Conservation (phyloP, 1,140 invertebrate species). For the Mamestra configurata region DNA sequence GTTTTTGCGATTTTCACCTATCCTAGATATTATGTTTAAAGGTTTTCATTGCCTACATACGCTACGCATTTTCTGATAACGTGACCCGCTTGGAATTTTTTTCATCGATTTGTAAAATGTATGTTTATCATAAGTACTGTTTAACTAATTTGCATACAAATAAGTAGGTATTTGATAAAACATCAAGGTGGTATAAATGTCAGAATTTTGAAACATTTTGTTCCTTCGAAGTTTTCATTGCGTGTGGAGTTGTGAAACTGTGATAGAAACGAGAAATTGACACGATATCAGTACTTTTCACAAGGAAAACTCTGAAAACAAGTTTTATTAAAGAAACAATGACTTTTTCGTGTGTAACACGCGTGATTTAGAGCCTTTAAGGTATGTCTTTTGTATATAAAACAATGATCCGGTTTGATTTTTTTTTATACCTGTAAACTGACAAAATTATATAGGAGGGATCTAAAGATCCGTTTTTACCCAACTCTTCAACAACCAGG, state of each 20-base stretch:
- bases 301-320: conserved; percentile 42
- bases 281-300: conserved; percentile 12
- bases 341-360: conserved; percentile 52
- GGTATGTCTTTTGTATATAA: background rate
- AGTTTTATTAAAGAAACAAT: conserved; percentile 54
- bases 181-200: background rate
- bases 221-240: conserved; percentile 19
- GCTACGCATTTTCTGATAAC: background rate
- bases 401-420: too few relatives aligned
- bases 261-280: conserved; percentile 27
- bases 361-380: conserved; percentile 12
- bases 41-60: background rate
- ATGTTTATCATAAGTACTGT: background rate
- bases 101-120: background rate
- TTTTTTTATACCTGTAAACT: background rate
- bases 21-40: background rate
- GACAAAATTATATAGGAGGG: too few relatives aligned
- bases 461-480: too few relatives aligned
- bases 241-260: conserved; percentile 41
- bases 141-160: conserved; percentile 2
- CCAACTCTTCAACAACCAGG: too few relatives aligned
- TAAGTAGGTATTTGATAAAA: conserved; percentile 4
- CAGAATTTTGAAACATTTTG: background rate
- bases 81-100: background rate
- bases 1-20: conserved; percentile 23